Conservation (phyloP, 2,113 vertebrate species). For the Catharus fuscescens region DNA sequence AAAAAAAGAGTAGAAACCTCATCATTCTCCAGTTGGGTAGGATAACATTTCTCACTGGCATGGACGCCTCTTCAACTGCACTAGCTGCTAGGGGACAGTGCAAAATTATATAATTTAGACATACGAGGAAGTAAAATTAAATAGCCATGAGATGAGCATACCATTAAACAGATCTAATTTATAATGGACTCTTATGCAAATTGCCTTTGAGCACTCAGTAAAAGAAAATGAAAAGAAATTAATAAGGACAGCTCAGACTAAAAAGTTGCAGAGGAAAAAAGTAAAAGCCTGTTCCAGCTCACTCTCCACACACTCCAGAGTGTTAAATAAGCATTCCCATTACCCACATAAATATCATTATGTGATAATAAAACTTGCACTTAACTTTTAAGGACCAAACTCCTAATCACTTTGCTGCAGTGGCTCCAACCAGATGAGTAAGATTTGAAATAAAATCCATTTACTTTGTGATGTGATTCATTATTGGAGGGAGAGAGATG, state of each 20-base stretch:
- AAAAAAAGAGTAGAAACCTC: background rate
- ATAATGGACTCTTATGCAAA: conserved; percentile 60
- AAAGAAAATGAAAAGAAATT: conserved; percentile 62
- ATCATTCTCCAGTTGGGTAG: background rate
- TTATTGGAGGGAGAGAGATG: background rate
- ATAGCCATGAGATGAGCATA: conserved; percentile 56
- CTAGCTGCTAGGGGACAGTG: conserved; percentile 31
- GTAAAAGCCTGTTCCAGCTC: background rate
- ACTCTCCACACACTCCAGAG: background rate
- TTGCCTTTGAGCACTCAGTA: conserved; percentile 59
- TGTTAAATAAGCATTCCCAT: conserved; percentile 25
- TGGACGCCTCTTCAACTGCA: background rate
- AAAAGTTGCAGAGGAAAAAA: background rate
- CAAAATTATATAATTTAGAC: conserved; percentile 51
- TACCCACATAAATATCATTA: background rate
- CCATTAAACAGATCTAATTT: conserved; percentile 57
- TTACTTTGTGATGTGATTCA: background rate
- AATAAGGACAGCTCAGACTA: conserved; percentile 21
- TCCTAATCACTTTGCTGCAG: background rate
- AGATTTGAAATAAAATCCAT: background rate
- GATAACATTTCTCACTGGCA: background rate
- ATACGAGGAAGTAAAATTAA: conserved; percentile 41
- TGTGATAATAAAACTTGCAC: background rate
- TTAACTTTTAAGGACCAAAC: background rate
- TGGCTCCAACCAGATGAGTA: background rate